Percentiles rank a stretch among this genome's conserved stretches.
Evolutionary conservation across 2,888 invertebrate genomes (phyloP).

Genomic region (Eledona agricola): DNA sequence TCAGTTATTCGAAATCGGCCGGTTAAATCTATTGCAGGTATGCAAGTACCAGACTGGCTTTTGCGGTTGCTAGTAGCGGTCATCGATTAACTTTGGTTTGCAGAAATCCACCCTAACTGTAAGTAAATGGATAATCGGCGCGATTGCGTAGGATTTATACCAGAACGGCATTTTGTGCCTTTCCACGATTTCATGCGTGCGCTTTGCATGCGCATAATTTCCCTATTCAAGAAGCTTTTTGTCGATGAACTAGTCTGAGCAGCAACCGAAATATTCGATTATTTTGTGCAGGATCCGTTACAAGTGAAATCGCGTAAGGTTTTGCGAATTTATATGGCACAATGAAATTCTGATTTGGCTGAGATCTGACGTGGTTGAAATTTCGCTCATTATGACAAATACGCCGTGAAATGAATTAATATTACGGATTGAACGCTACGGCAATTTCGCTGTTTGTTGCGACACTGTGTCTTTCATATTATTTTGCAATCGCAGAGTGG

Average conservation of each 20-base stretch:
- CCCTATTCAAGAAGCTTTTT: no score
- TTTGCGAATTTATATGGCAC: constrained; percentile 9
- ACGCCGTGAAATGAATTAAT: constrained; percentile 18
- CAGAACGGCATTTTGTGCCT: no score
- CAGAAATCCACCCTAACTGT: constrained; percentile 25
- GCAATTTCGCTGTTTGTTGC: not conserved
- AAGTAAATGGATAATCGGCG: constrained; percentile 19
- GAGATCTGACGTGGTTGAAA: constrained; percentile 11
- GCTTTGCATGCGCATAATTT: no score
- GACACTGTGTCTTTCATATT: no score
- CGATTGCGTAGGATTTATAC: constrained; percentile 15
- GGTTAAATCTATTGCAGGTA: constrained; percentile 1
- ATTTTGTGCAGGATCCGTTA: constrained; percentile 15
- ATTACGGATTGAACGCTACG: constrained; percentile 10
- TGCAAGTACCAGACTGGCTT: constrained; percentile 2
- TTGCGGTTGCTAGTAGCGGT: constrained; percentile 14
- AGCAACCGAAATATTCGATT: no score
- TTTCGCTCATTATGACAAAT: constrained; percentile 14
- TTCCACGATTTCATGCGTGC: no score
- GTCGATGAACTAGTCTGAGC: no score
- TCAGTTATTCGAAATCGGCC: constrained; percentile 1
- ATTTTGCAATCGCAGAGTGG: constrained; percentile 1
- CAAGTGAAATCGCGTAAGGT: constrained; percentile 10
- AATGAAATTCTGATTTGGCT: constrained; percentile 16
- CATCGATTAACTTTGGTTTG: constrained; percentile 22